Percentiles rank a stretch among this genome's conserved stretches.
These are phyloP conservation scores for Phaethon lepturus DNA, from an alignment of 2,113 vertebrate species.

Conservation along the genomic window DNA sequence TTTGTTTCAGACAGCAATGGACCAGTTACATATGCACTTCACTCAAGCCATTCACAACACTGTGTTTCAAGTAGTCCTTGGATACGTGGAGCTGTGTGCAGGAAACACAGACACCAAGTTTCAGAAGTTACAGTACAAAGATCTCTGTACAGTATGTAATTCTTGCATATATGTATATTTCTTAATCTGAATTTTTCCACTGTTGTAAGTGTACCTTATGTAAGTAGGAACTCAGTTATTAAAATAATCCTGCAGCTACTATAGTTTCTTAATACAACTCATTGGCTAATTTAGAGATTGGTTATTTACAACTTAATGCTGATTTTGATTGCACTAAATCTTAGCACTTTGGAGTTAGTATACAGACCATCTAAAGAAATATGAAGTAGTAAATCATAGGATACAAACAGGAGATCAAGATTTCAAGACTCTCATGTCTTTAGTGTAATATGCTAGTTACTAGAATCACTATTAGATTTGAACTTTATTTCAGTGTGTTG, in stretches of 20 bases:
- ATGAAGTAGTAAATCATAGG: background rate
- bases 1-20: conserved; percentile 93
- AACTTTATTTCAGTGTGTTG: background rate
- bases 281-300: background rate
- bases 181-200: background rate
- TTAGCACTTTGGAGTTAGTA: background rate
- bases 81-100: conserved; percentile 96
- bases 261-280: background rate
- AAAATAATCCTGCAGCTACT: background rate
- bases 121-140: conserved; percentile 98
- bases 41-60: conserved; percentile 99
- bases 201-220: background rate
- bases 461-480: background rate
- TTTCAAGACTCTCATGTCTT: background rate
- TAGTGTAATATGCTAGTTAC: background rate
- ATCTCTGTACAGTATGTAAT: conserved; percentile 91
- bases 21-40: conserved; percentile 99
- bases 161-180: background rate
- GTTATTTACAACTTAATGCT: background rate
- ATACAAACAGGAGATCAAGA: background rate
- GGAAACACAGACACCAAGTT: conserved; percentile 98
- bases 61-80: conserved; percentile 97
- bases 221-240: background rate
- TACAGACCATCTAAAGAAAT: background rate
- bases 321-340: background rate